Evolutionary conservation across 2,113 vertebrate species (phyloP), one percentile per base, ranked within the genome.

Genomic region (Alectura lathami): DNA sequence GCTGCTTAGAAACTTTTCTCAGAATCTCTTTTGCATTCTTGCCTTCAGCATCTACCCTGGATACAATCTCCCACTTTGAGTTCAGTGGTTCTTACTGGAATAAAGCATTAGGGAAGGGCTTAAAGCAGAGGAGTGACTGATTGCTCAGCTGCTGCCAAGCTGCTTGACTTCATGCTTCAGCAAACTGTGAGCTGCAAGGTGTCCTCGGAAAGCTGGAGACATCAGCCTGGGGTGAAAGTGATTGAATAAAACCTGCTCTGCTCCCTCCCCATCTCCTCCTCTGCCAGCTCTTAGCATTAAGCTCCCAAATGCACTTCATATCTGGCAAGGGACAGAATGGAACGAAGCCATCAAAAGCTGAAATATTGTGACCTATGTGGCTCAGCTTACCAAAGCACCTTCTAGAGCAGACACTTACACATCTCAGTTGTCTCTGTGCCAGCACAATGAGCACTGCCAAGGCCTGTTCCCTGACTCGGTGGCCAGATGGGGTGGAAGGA

Each of bases 391-490:
- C 47, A 32, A 23, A 73, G 24, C 32, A 48, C 17, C 23, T 84
- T 59, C 62, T 60, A 34, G 47, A 64, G n/a, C 26, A 86, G 42
- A 32, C 29, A 56, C 42, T 83, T 34, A 26, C 63, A 36, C 32
- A 51, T 59, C 30, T 53, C 63, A 20, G 14, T 23, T 77, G 47
- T 45, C 48, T 66, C 72, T 42, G 14, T 13, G 42, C 59, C 67
- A 90, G 75, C 8, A 88, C 36, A 88, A 45, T 4, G 47, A 73
- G 13, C 14, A 20, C 23, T 67, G 43, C 56, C 63, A 53, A 69
- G 10, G 45, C 9, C 38, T 23, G 1, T n/a, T 42, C 45, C 29
- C 14, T 75, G 32, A 20, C 59, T 34, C 0, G 0, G 27, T 3
- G 23, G 42, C 17, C 27, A 40, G 48, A 27, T 20, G 40, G 70